These are phyloP conservation scores for Denticeps clupeoides DNA, from an alignment of 2,797 vertebrate species.

Conservation along the genomic window DNA sequence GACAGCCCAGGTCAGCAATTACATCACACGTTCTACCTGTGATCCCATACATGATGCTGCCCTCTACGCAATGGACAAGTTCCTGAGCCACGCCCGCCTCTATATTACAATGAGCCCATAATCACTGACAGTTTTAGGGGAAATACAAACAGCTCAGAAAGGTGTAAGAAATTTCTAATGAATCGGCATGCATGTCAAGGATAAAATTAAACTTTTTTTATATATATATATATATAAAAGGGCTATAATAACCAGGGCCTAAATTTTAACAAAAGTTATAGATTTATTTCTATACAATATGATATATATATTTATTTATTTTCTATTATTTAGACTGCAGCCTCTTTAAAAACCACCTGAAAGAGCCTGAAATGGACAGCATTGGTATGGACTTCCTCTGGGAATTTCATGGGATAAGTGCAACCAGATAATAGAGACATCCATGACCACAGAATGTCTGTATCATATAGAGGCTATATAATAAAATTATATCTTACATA, in stretches of 20 bases:
- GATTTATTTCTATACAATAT: constrained; percentile 31
- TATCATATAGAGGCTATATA: too few species aligned
- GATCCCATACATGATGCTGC: constrained; percentile 45
- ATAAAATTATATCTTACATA: too few species aligned
- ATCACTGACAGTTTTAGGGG: constrained; percentile 70
- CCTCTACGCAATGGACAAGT: constrained; percentile 13
- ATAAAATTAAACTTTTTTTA: constrained; percentile 55
- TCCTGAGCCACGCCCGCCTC: neutral
- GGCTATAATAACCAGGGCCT: constrained; percentile 25
- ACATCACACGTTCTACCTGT: constrained; percentile 63
- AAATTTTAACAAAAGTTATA: constrained; percentile 31
- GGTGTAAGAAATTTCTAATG: constrained; percentile 64
- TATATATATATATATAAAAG: constrained; percentile 58
- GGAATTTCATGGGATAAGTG: constrained; percentile 11
- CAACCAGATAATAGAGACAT: constrained; percentile 7
- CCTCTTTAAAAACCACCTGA: too few species aligned
- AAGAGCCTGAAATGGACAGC: constrained; percentile 17
- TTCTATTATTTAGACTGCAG: constrained; percentile 18
- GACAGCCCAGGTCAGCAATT: constrained; percentile 55
- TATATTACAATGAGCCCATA: constrained; percentile 56
- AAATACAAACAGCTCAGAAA: constrained; percentile 70
- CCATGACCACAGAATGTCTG: too few species aligned
- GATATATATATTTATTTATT: constrained; percentile 32
- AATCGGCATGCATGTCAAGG: constrained; percentile 71
- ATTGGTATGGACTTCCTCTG: constrained; percentile 8